Percentiles rank a stretch among this genome's conserved stretches.
phyloP scores from a whole-genome alignment of 2,797 vertebrate genomes.

The Intellagama lesueurii region DNA sequence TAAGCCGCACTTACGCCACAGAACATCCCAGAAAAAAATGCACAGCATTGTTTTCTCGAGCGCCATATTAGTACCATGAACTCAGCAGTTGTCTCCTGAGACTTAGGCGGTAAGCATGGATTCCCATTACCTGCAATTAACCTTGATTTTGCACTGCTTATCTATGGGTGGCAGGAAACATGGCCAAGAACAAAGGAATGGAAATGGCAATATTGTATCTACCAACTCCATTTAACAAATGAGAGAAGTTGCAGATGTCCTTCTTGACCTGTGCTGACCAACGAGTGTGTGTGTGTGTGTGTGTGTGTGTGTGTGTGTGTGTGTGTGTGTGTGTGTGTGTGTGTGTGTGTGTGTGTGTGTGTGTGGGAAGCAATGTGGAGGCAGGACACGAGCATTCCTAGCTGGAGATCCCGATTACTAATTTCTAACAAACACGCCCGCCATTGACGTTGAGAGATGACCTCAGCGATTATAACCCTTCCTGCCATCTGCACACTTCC shows the following conservation, averaged over 20 bases:
- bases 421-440: conserved; percentile 72
- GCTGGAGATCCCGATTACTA: conserved; percentile 73
- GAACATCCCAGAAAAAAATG: too few species aligned
- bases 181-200: conserved; percentile 35
- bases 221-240: conserved; percentile 62
- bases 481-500: conserved; percentile 72
- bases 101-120: background rate
- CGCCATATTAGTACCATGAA: too few species aligned
- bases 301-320: background rate
- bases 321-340: too few species aligned
- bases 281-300: conserved; percentile 56
- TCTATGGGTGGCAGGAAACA: conserved; percentile 14
- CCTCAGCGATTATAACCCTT: conserved; percentile 66
- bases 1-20: too few species aligned
- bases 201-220: conserved; percentile 60
- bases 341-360: too few species aligned
- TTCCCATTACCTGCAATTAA: conserved; percentile 10
- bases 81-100: too few species aligned
- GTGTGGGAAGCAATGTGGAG: conserved; percentile 66
- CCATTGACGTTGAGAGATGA: conserved; percentile 66
- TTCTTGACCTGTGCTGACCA: conserved; percentile 61
- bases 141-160: conserved; percentile 40
- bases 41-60: too few species aligned
- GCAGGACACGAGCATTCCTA: conserved; percentile 68
- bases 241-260: conserved; percentile 48